These are phyloP conservation scores for Pararge aegeria DNA, from an alignment of 1,140 invertebrate species.

Conservation along the genomic window DNA sequence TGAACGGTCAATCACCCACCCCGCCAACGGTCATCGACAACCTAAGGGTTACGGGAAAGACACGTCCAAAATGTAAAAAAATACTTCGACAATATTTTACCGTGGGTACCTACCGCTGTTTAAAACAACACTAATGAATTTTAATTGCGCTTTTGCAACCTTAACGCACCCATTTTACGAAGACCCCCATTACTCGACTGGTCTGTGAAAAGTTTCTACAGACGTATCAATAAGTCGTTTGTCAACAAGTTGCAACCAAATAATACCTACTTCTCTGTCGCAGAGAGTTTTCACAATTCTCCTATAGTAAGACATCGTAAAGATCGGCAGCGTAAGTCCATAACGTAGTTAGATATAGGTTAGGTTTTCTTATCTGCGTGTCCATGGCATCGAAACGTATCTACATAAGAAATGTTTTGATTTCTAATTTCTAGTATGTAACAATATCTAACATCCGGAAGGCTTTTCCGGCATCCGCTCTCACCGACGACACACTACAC, in stretches of 20 bases:
- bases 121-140: constrained; percentile 48
- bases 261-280: no score
- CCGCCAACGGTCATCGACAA: neutral
- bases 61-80: constrained; percentile 25
- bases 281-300: no score
- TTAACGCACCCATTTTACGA: constrained; percentile 31
- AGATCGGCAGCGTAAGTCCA: no score
- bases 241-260: neutral
- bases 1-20: neutral
- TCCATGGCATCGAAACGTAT: no score
- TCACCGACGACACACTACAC: no score
- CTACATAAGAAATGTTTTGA: no score
- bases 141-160: constrained; percentile 51
- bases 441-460: no score
- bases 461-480: no score
- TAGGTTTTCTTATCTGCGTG: no score
- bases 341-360: no score
- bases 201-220: constrained; percentile 16
- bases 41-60: constrained; percentile 3
- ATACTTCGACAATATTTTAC: constrained; percentile 12
- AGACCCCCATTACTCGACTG: constrained; percentile 22
- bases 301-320: no score
- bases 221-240: neutral
- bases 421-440: no score
- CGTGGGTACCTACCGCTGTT: constrained; percentile 21